Evolutionary conservation across 2,113 vertebrate species (phyloP).

Genomic region (Pseudolaguvia tuberculata): DNA sequence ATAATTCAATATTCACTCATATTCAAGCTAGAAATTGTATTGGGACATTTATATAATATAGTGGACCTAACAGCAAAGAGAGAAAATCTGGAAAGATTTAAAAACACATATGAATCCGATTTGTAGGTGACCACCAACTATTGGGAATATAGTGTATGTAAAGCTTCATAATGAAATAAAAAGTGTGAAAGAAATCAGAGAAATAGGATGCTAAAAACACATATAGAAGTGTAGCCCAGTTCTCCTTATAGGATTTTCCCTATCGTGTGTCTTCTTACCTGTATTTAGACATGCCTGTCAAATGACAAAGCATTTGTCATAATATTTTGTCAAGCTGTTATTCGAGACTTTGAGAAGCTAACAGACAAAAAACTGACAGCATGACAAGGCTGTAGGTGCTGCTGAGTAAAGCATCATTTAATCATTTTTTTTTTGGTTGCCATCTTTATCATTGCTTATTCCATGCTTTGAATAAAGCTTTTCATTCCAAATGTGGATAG

Average conservation of each 20-base stretch:
- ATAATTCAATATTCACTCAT: too few relatives aligned
- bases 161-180: too few relatives aligned
- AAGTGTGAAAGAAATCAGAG: too few relatives aligned
- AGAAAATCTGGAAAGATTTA: too few relatives aligned
- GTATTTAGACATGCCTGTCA: constrained; percentile 7
- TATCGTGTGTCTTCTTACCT: neutral
- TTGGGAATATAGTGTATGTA: too few relatives aligned
- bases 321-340: constrained; percentile 17
- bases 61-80: too few relatives aligned
- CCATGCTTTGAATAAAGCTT: neutral
- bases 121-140: too few relatives aligned
- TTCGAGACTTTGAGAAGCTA: neutral
- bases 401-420: constrained; percentile 4
- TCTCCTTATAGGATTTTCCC: neutral
- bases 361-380: neutral
- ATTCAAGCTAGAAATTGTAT: too few relatives aligned
- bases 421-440: neutral
- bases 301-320: neutral
- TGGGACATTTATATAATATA: too few relatives aligned
- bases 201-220: too few relatives aligned
- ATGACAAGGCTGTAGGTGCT: neutral
- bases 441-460: neutral
- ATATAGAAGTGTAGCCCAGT: too few relatives aligned
- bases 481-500: neutral
- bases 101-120: too few relatives aligned